Evolutionary conservation across 53 echinoderm and acorn worm species (phyloP).

Genomic region (Henricia sp.): DNA sequence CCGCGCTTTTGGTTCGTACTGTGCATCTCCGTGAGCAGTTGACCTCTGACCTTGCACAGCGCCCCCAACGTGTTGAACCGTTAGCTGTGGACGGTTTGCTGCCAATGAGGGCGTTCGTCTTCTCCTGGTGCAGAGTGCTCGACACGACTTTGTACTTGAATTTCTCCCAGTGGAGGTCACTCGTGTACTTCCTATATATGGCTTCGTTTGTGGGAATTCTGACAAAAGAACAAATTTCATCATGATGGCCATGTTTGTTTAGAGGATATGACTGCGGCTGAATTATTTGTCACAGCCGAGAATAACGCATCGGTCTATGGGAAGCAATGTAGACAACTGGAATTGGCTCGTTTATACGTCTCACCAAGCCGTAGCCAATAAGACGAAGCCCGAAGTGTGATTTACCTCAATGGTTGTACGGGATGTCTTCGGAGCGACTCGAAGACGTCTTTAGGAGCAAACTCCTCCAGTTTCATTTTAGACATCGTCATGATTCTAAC

Average conservation of each 20-base stretch:
- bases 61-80: slow-evolving; percentile 56
- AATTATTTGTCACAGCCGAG: too few relatives aligned
- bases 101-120: slow-evolving; percentile 51
- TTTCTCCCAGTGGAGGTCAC: slow-evolving; percentile 64
- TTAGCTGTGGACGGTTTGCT: slow-evolving; percentile 55
- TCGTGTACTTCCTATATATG: slow-evolving; percentile 66
- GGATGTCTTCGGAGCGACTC: slow-evolving; percentile 38
- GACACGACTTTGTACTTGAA: slow-evolving; percentile 62
- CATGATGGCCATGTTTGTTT: too few relatives aligned
- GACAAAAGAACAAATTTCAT: not conserved
- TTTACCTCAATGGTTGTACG: slow-evolving; percentile 20
- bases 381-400: not conserved
- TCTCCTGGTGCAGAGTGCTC: slow-evolving; percentile 58
- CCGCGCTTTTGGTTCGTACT: not conserved
- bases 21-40: not conserved
- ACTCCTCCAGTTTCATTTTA: slow-evolving; percentile 70
- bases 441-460: slow-evolving; percentile 64
- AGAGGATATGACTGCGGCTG: too few relatives aligned
- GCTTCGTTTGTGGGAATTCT: slow-evolving; percentile 71
- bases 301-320: too few relatives aligned
- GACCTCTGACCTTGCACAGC: slow-evolving; percentile 42
- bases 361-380: too few relatives aligned
- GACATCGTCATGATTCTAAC: slow-evolving; percentile 74
- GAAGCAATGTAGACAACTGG: too few relatives aligned
- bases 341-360: too few relatives aligned